These are phyloP conservation scores for Achlya flavicornis DNA, from an alignment of 2,888 invertebrate genomes.

Conservation along the genomic window DNA sequence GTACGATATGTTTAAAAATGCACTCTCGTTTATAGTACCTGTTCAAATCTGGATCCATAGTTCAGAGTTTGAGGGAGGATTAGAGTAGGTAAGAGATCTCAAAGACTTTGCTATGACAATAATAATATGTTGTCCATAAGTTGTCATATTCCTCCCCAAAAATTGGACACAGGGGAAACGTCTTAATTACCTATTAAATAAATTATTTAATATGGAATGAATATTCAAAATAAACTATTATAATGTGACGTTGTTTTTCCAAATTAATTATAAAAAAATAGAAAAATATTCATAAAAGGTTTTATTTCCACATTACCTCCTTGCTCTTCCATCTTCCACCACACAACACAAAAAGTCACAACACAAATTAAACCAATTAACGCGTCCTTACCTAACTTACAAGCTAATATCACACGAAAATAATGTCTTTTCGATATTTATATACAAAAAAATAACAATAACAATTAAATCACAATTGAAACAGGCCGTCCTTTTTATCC, in stretches of 20 bases:
- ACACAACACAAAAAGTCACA: conserved; percentile 39
- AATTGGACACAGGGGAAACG: too few relatives aligned
- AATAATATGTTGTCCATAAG: too few relatives aligned
- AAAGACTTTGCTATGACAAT: too few relatives aligned
- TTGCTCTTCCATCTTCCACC: conserved; percentile 67
- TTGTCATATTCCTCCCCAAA: too few relatives aligned
- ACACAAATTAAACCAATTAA: conserved; percentile 36
- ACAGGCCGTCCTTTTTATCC: conserved; percentile 56
- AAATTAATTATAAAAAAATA: background rate
- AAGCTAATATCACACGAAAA: conserved; percentile 75
- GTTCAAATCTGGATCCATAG: too few relatives aligned
- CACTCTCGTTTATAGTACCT: too few relatives aligned
- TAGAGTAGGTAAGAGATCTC: too few relatives aligned
- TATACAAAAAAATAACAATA: conserved; percentile 23
- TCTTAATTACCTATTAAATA: too few relatives aligned
- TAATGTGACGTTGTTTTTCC: background rate
- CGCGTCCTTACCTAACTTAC: conserved; percentile 50
- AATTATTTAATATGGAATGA: too few relatives aligned
- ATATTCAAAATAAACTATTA: background rate
- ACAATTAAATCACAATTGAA: conserved; percentile 13
- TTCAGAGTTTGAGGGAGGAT: too few relatives aligned
- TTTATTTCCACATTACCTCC: conserved; percentile 54
- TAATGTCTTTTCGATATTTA: conserved; percentile 34
- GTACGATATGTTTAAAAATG: too few relatives aligned
- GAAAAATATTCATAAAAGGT: conserved; percentile 13